Evolutionary conservation across 2,797 vertebrate species (phyloP).

Genomic region (Erethizon dorsatum): DNA sequence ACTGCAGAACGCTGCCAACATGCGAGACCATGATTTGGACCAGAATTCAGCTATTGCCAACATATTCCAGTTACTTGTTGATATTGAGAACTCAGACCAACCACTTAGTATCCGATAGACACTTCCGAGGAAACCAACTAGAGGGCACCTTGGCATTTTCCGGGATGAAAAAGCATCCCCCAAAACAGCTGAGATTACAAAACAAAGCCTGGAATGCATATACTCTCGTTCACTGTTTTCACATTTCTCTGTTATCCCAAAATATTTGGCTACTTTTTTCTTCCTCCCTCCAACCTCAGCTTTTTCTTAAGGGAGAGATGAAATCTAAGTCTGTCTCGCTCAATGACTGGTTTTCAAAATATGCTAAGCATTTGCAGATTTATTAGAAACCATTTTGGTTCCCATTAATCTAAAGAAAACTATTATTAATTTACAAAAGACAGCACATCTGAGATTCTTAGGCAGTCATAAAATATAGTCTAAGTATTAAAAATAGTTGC

Average conservation of each 20-base stretch:
- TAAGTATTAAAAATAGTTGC: conserved; percentile 85
- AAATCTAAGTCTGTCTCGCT: conserved; percentile 83
- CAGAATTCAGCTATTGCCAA: conserved; percentile 58
- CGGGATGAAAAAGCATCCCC: neutral
- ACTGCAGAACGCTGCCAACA: conserved; percentile 60
- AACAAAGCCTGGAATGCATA: conserved; percentile 77
- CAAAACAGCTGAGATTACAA: conserved; percentile 79
- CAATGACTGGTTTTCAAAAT: conserved; percentile 87
- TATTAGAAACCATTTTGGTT: conserved; percentile 89
- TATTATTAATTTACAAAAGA: conserved; percentile 89
- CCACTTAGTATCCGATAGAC: conserved; percentile 36
- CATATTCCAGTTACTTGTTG: conserved; percentile 38
- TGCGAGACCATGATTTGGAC: conserved; percentile 62
- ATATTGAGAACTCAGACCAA: conserved; percentile 24
- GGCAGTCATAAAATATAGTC: conserved; percentile 84
- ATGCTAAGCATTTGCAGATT: conserved; percentile 88
- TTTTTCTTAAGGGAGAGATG: conserved; percentile 76
- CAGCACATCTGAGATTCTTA: conserved; percentile 87
- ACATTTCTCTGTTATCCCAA: conserved; percentile 83
- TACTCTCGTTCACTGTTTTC: conserved; percentile 72
- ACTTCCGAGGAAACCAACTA: conserved; percentile 28
- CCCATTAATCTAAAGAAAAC: conserved; percentile 87
- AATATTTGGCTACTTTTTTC: conserved; percentile 84
- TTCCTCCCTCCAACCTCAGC: conserved; percentile 22
- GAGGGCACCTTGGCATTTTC: conserved; percentile 15